These are phyloP conservation scores for Drosophila fulvimacula DNA, from an alignment of 2,888 invertebrate species.

Conservation along the genomic window DNA sequence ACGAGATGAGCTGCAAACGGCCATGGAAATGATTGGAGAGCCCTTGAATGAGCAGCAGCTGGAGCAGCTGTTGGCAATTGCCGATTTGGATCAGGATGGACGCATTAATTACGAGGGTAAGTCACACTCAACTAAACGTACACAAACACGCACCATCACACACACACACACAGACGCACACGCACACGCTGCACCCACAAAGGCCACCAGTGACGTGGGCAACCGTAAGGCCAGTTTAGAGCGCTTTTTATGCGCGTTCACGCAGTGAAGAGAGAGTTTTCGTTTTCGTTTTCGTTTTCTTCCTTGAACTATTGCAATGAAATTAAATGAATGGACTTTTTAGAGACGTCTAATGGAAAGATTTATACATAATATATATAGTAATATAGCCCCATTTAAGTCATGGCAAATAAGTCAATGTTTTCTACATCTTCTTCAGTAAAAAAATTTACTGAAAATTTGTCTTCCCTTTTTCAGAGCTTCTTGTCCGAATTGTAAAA, in stretches of 20 bases:
- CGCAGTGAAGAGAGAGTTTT: background rate
- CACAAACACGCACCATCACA: background rate
- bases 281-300: no score
- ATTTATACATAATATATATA: no score
- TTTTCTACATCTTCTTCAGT: no score
- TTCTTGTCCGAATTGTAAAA: no score
- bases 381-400: no score
- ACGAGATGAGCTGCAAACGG: constrained; percentile 90
- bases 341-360: no score
- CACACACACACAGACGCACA: background rate
- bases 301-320: no score
- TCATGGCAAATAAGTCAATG: no score
- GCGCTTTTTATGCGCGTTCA: background rate
- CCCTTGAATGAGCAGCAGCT: constrained; percentile 90
- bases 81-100: constrained; percentile 92
- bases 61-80: constrained; percentile 90
- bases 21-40: constrained; percentile 94
- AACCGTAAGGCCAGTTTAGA: background rate
- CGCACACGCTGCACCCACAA: constrained; percentile 12
- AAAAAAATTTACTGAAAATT: no score
- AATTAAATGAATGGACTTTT: no score
- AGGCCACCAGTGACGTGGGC: constrained; percentile 51
- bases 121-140: constrained; percentile 4
- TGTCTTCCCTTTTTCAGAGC: no score
- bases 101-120: constrained; percentile 93